phyloP scores from a whole-genome alignment of 1,140 invertebrate species.

The Pogonomyrmex californicus region DNA sequence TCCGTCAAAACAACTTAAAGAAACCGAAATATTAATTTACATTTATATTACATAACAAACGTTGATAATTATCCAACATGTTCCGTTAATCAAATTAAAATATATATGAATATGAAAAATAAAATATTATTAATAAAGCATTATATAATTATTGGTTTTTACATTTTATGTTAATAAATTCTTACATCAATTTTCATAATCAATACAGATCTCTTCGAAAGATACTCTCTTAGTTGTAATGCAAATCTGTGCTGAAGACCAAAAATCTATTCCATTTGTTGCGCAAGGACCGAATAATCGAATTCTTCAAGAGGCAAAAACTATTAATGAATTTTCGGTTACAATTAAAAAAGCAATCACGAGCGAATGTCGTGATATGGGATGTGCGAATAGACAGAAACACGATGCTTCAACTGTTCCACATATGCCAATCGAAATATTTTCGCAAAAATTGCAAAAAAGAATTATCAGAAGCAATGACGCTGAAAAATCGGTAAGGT shows the following conservation, averaged over 20 bases:
- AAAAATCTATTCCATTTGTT: constrained; percentile 65
- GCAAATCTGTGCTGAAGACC: constrained; percentile 62
- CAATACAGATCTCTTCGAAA: constrained; percentile 45
- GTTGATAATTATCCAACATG: too few relatives aligned
- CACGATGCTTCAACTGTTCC: neutral
- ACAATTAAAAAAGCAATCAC: constrained; percentile 48
- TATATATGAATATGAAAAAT: neutral
- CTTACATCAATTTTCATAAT: neutral
- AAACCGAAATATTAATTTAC: constrained; percentile 1
- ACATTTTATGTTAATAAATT: neutral
- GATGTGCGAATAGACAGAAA: constrained; percentile 19
- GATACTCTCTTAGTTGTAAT: constrained; percentile 75
- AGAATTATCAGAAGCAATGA: neutral
- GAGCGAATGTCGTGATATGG: neutral
- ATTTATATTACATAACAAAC: neutral
- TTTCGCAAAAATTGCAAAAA: neutral
- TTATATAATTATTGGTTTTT: neutral
- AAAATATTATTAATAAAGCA: neutral
- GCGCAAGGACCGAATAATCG: constrained; percentile 71
- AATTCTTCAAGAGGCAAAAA: constrained; percentile 44
- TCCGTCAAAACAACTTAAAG: neutral
- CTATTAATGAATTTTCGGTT: constrained; percentile 67
- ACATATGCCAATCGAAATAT: neutral
- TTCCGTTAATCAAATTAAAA: neutral
- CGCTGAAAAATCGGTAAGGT: constrained; percentile 33